Evolutionary conservation across 64 coral and sea anemone species (phyloP).

Genomic region (Montipora efflorescens): DNA sequence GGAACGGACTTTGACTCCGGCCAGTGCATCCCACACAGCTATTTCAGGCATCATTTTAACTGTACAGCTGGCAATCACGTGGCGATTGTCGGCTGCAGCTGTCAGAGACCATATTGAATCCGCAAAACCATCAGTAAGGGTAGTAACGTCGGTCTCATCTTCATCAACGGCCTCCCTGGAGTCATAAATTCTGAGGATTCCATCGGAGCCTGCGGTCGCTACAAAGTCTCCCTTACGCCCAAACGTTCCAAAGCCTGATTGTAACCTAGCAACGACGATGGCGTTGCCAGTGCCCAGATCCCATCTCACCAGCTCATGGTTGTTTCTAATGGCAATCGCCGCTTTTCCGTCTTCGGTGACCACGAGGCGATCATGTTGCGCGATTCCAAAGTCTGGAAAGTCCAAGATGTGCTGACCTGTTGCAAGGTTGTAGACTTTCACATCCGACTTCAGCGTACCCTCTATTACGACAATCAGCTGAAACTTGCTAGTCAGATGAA

Average conservation of each 20-base stretch:
- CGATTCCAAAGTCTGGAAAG: constrained; percentile 23
- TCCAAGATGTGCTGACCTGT: constrained; percentile 11
- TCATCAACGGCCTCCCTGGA: constrained; percentile 5
- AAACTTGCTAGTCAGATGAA: constrained; percentile 64
- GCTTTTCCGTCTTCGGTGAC: constrained; percentile 17
- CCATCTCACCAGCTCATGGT: constrained; percentile 32
- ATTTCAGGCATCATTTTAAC: constrained; percentile 29
- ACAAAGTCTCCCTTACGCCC: constrained; percentile 10
- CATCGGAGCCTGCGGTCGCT: constrained; percentile 17
- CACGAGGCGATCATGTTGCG: constrained; percentile 1
- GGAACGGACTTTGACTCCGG: constrained; percentile 28
- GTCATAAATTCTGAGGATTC: constrained; percentile 35
- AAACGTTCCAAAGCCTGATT: constrained; percentile 20
- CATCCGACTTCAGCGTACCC: neutral
- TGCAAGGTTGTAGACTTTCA: constrained; percentile 15
- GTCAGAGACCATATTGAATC: constrained; percentile 35
- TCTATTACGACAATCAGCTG: constrained; percentile 74
- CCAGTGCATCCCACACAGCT: constrained; percentile 61
- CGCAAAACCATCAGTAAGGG: neutral
- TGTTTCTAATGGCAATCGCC: constrained; percentile 3
- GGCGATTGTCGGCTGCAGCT: constrained; percentile 33
- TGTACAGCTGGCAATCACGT: constrained; percentile 40
- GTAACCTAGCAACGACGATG: constrained; percentile 26
- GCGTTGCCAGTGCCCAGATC: constrained; percentile 9
- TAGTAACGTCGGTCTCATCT: constrained; percentile 19